Evolutionary conservation across 2,797 vertebrate genomes (phyloP).

Genomic region (Sebastes matsubarae): DNA sequence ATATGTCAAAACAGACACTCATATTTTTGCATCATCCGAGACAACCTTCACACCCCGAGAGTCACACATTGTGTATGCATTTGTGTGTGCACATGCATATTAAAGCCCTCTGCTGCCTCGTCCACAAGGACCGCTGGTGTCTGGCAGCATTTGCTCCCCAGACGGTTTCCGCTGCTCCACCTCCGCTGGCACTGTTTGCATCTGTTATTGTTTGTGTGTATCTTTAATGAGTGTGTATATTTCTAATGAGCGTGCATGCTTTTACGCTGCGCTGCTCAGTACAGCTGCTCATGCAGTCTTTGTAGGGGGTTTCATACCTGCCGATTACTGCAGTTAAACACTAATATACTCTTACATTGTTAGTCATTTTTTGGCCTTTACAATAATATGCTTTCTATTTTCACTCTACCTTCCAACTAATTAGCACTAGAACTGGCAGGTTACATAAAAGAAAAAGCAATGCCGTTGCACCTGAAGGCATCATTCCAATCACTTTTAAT

Average conservation of each 20-base stretch:
- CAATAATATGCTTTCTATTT: background rate
- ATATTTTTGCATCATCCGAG: background rate
- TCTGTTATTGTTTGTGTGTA: constrained; percentile 48
- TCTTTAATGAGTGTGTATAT: constrained; percentile 54
- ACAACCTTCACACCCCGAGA: constrained; percentile 16
- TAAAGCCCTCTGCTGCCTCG: constrained; percentile 18
- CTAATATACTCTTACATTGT: too few relatives aligned
- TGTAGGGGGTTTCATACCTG: background rate
- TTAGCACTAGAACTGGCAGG: accelerated
- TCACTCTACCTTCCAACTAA: background rate
- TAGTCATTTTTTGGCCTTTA: background rate
- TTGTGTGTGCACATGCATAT: constrained; percentile 16
- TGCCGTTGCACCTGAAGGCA: background rate
- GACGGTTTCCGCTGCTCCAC: constrained; percentile 20
- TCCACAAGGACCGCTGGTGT: constrained; percentile 53
- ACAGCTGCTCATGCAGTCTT: background rate
- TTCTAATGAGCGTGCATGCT: constrained; percentile 50
- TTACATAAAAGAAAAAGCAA: background rate
- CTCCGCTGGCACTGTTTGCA: constrained; percentile 46
- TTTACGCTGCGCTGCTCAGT: constrained; percentile 33
- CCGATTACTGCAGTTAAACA: background rate
- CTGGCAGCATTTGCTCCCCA: constrained; percentile 61
- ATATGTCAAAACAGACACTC: background rate
- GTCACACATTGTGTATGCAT: background rate
- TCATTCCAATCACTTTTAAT: background rate